Conservation (phyloP, 92 coral and sea anemone species). For the Anthopleura xanthogrammica region DNA sequence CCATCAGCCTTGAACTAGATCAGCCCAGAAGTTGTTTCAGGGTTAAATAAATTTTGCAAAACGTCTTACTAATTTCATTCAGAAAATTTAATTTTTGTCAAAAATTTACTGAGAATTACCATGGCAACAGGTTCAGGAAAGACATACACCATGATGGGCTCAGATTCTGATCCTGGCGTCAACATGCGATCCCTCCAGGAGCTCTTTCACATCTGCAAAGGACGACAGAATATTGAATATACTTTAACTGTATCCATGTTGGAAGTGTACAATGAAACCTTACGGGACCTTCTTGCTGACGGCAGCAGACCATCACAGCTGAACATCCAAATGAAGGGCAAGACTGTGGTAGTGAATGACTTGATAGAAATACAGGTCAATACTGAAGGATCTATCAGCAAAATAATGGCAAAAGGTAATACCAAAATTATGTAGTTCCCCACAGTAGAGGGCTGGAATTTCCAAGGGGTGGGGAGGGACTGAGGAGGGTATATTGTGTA, state of each 20-base stretch:
- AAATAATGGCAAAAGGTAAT: constrained; percentile 76
- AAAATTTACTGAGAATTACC: neutral
- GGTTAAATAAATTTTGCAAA: too few relatives aligned
- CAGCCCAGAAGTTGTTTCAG: too few relatives aligned
- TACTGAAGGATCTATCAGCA: constrained; percentile 63
- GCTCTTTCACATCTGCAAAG: constrained; percentile 68
- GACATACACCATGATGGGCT: constrained; percentile 89
- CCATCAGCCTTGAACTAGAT: too few relatives aligned
- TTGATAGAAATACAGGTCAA: constrained; percentile 66
- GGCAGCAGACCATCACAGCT: constrained; percentile 48
- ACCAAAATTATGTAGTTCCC: neutral
- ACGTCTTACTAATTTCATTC: too few relatives aligned
- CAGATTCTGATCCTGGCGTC: constrained; percentile 79
- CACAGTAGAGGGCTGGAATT: neutral
- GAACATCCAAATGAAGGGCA: constrained; percentile 66
- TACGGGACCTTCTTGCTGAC: constrained; percentile 66
- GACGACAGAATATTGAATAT: constrained; percentile 67
- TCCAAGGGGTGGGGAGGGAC: neutral
- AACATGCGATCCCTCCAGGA: constrained; percentile 74
- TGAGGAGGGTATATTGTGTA: neutral
- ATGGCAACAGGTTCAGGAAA: constrained; percentile 67
- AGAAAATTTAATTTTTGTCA: too few relatives aligned
- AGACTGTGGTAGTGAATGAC: constrained; percentile 62
- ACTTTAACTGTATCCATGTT: constrained; percentile 79
- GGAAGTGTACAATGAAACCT: constrained; percentile 83